phyloP scores from a whole-genome alignment of 2,888 invertebrate species.

The Mimumesa dahlbomi region DNA sequence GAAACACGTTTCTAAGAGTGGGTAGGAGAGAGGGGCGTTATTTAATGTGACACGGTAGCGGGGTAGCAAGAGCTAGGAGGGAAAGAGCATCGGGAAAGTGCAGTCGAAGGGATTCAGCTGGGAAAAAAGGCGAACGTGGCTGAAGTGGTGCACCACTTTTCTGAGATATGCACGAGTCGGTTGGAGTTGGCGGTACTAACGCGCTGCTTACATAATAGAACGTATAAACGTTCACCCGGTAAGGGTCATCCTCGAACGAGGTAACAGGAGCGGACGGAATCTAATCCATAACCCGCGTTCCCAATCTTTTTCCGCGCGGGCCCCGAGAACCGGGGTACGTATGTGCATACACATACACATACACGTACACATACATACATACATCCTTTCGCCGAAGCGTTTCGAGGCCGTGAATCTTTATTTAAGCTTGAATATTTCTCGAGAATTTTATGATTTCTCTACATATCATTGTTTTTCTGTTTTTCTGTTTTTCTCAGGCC shows the following conservation, averaged over 20 bases:
- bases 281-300: too few species aligned
- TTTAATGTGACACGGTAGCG: constrained; percentile 13
- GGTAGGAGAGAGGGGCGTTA: background rate
- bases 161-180: constrained; percentile 62
- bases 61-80: background rate
- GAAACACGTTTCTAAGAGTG: too few species aligned
- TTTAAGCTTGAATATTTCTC: too few species aligned
- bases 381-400: too few species aligned
- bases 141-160: constrained; percentile 58
- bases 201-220: constrained; percentile 69
- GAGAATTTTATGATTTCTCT: too few species aligned
- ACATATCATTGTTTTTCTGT: too few species aligned
- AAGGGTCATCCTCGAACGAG: constrained; percentile 53
- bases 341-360: too few species aligned
- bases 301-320: too few species aligned
- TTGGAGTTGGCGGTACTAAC: constrained; percentile 59
- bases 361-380: too few species aligned
- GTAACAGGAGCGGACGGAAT: constrained; percentile 7
- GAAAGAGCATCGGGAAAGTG: constrained; percentile 30
- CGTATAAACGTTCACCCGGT: constrained; percentile 64
- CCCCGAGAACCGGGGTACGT: too few species aligned
- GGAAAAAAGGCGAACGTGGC: constrained; percentile 50
- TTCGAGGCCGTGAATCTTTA: too few species aligned
- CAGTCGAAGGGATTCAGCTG: constrained; percentile 45
- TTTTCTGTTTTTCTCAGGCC: constrained; percentile 82